Conservation (phyloP, 1,140 invertebrate species). For the Procambarus virginalis region DNA sequence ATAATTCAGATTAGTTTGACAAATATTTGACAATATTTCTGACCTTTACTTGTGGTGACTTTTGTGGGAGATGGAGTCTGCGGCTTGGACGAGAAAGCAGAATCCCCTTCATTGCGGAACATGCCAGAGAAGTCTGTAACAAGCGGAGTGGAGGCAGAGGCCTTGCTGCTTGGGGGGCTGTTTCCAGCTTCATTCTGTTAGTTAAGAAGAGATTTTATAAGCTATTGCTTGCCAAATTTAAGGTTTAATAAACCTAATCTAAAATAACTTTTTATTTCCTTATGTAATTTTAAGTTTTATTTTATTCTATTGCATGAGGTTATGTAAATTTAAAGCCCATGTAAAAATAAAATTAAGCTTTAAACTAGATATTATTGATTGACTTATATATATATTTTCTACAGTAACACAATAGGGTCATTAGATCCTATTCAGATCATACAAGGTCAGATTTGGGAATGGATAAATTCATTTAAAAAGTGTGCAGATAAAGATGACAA, state of each 20-base stretch:
- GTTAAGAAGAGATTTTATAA: background rate
- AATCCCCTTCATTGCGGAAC: conserved; percentile 51
- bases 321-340: background rate
- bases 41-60: conserved; percentile 26
- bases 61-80: conserved; percentile 44
- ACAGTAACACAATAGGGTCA: no score
- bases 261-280: background rate
- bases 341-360: no score
- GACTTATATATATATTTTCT: no score
- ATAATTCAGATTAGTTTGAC: no score
- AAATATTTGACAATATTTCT: background rate
- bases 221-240: background rate
- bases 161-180: conserved; percentile 24
- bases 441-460: no score
- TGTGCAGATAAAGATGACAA: no score
- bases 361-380: no score
- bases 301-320: background rate
- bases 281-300: background rate
- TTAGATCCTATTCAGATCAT: no score
- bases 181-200: conserved; percentile 40
- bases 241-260: background rate
- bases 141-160: background rate
- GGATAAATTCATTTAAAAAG: no score
- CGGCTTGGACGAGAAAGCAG: conserved; percentile 32
- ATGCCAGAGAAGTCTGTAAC: conserved; percentile 52